Conservation (phyloP, 2,113 vertebrate species). For the Bubo scandiacus region DNA sequence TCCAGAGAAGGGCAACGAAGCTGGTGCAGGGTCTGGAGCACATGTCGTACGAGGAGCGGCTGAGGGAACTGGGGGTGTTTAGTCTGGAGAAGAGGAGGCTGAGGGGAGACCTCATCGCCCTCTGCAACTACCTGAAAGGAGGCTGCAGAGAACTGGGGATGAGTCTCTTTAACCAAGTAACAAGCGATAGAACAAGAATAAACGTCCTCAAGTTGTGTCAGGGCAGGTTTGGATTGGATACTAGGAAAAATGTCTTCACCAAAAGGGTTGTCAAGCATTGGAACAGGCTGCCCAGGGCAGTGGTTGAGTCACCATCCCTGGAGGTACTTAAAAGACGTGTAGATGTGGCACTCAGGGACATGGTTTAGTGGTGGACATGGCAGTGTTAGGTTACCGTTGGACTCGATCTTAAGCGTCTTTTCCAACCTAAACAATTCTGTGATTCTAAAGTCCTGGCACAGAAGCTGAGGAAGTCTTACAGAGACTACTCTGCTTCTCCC, state of each 20-base stretch:
- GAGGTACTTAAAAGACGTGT: neutral
- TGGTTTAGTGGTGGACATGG: neutral
- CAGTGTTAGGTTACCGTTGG: neutral
- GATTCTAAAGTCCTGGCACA: neutral
- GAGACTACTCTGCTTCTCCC: neutral
- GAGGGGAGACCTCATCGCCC: neutral
- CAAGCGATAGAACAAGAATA: neutral
- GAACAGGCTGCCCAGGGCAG: neutral
- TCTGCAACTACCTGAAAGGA: neutral
- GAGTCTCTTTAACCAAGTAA: neutral
- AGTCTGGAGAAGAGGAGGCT: neutral
- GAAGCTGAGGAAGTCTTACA: neutral
- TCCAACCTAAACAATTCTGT: neutral
- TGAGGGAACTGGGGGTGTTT: neutral
- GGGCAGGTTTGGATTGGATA: too few relatives aligned
- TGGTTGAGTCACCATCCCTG: neutral
- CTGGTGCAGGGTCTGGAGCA: neutral
- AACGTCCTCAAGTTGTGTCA: neutral
- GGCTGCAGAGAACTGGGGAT: too few relatives aligned
- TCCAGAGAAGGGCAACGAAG: neutral
- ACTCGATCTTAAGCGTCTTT: neutral
- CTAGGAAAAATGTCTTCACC: too few relatives aligned
- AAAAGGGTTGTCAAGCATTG: neutral
- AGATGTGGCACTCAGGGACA: neutral
- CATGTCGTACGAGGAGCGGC: fast-evolving